A percentile compares a stretch with the other conserved stretches of the same genome.
phyloP scores from a whole-genome alignment of 2,888 invertebrate genomes.

The Yponomeuta cagnagella region DNA sequence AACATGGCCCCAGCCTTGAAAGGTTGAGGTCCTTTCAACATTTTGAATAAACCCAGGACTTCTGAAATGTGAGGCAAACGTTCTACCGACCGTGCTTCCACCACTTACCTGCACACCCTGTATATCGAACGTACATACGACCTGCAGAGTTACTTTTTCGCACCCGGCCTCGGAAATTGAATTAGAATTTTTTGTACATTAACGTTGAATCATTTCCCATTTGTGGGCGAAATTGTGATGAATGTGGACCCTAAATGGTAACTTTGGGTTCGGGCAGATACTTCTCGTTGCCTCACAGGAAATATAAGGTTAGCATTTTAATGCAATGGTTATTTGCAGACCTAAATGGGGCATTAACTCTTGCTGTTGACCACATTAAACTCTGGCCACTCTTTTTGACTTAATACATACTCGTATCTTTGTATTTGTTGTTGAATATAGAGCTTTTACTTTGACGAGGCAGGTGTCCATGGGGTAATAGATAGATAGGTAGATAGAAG shows the following conservation, averaged over 20 bases:
- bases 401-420: too few species aligned
- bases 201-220: conserved; percentile 9
- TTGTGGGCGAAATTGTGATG: conserved; percentile 12
- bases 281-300: neutral
- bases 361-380: neutral
- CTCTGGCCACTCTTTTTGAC: neutral
- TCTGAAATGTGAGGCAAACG: too few species aligned
- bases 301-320: conserved; percentile 5
- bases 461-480: too few species aligned
- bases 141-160: neutral
- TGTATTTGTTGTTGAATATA: too few species aligned
- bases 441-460: too few species aligned
- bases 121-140: neutral
- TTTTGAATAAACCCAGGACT: too few species aligned
- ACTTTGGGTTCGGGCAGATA: neutral
- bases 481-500: too few species aligned
- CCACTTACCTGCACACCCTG: neutral
- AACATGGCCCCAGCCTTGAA: too few species aligned
- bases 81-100: too few species aligned
- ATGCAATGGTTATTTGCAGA: neutral
- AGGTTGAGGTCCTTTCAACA: too few species aligned
- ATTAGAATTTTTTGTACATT: conserved; percentile 10
- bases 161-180: conserved; percentile 10
- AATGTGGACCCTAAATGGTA: conserved; percentile 2
- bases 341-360: neutral